phyloP scores from a whole-genome alignment of 2,888 invertebrate genomes.

The Campopleginae sp. region DNA sequence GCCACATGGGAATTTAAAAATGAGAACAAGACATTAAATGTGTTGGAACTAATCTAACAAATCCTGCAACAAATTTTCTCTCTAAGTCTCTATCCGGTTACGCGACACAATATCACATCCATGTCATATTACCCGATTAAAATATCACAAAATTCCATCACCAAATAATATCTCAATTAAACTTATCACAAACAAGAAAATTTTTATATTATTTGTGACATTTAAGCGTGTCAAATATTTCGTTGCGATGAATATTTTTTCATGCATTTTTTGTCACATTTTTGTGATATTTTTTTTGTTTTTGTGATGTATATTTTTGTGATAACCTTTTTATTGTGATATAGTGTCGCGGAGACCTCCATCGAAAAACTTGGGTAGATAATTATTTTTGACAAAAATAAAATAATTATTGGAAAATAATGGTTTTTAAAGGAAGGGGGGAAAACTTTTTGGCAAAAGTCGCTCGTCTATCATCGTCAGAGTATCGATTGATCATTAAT shows the following conservation, averaged over 20 bases:
- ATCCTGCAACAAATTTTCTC: background rate
- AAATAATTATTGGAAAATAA: background rate
- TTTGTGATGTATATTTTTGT: too few species aligned
- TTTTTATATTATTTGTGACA: too few species aligned
- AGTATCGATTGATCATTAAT: background rate
- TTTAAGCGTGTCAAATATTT: too few species aligned
- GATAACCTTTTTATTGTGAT: too few species aligned
- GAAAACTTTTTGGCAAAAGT: background rate
- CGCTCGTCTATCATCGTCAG: slow-evolving; percentile 18
- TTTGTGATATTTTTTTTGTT: too few species aligned
- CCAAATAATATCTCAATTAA: too few species aligned
- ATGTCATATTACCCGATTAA: too few species aligned
- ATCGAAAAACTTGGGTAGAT: background rate
- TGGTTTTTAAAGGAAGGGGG: background rate
- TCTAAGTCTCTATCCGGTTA: background rate
- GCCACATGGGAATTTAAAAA: background rate
- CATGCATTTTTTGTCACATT: too few species aligned
- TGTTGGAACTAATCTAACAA: background rate
- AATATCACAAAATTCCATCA: too few species aligned
- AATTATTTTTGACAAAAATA: background rate
- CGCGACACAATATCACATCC: too few species aligned
- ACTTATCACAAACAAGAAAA: too few species aligned
- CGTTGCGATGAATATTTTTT: too few species aligned
- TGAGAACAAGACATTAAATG: background rate
- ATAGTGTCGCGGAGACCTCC: background rate